These are phyloP conservation scores for Epistrophella euchroma DNA, from an alignment of 2,888 invertebrate genomes.

Conservation along the genomic window DNA sequence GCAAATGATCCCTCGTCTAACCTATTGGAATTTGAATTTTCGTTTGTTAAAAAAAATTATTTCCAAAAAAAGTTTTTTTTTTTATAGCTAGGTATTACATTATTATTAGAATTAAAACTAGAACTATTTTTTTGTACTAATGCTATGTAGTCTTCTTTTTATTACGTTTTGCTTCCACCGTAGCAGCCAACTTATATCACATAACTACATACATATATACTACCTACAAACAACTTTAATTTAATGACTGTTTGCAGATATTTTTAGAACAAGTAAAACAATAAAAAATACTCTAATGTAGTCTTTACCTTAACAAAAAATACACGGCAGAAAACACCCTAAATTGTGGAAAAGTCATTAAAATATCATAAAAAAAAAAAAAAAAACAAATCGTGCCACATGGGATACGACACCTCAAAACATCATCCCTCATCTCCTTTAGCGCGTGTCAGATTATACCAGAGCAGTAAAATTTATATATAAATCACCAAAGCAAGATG, in stretches of 20 bases:
- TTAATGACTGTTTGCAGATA: background rate
- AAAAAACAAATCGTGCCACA: slow-evolving; percentile 31
- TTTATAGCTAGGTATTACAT: no score
- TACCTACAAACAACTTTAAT: no score
- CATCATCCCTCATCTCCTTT: slow-evolving; percentile 30
- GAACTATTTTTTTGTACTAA: no score
- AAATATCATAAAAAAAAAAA: slow-evolving; percentile 18
- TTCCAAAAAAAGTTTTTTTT: no score
- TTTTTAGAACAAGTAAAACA: background rate
- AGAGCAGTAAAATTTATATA: slow-evolving; percentile 34
- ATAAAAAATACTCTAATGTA: background rate
- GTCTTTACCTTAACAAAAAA: background rate
- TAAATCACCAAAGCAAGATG: slow-evolving; percentile 39
- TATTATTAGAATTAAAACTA: no score
- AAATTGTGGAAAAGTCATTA: slow-evolving; percentile 28
- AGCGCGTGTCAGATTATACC: slow-evolving; percentile 26
- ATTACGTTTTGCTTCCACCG: no score
- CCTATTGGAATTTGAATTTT: no score
- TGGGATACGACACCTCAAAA: slow-evolving; percentile 21
- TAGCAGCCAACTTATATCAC: no score
- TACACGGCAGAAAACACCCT: background rate
- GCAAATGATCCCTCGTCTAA: no score
- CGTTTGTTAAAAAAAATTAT: no score
- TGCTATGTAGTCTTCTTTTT: no score
- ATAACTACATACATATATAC: no score